Evolutionary conservation across 2,113 vertebrate species (phyloP), one percentile per base, ranked within the genome.

Genomic region (Oryzias javanicus): DNA sequence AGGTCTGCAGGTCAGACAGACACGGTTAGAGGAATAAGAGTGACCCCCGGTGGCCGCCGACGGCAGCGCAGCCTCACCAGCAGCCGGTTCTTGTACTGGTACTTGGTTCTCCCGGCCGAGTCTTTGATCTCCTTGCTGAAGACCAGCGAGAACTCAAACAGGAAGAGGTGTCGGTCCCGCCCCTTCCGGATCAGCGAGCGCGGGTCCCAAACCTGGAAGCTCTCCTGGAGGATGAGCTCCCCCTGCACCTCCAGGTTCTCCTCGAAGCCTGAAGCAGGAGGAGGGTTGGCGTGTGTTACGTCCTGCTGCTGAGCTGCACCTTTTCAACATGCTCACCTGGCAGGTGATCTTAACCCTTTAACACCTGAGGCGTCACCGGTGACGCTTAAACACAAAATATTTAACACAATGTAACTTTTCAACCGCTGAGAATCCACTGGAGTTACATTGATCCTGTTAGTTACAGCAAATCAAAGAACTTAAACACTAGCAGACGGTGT

Each of bases 191-290:
- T 98, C 68, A 99, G 94, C 2, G 97, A 98, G 73, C 97, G 97
- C 20, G 97, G 96, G 77, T 99, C 97, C 97, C 97, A 99, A n/a
- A 99, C 97, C 92, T 99, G 97, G 88, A 99, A 99, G 52, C 96
- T 94, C 87, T 99, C 97, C 89, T 99, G 97, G 45, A 99, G 93
- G 73, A 99, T 95, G 66, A 99, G 91, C 80, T 99, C 97, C 10
- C 97, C 97, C 79, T 99, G 97, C 51, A 98, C 96, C 0, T 96
- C 97, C 83, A 98, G 86, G 86, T 97, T 98, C 85, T 96, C 96
- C 86, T 98, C 97, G 72, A 99, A 98, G 29, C 97, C 97, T 98
- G 60, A 17, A 29, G 57, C 17, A 10, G 40, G 40, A 15, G 27
- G 42, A 16, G 29, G 42, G 22, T 22, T 22, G n/a, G n/a, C n/a